phyloP scores from a whole-genome alignment of 1,140 invertebrate species.

The Drosophila littoralis region DNA sequence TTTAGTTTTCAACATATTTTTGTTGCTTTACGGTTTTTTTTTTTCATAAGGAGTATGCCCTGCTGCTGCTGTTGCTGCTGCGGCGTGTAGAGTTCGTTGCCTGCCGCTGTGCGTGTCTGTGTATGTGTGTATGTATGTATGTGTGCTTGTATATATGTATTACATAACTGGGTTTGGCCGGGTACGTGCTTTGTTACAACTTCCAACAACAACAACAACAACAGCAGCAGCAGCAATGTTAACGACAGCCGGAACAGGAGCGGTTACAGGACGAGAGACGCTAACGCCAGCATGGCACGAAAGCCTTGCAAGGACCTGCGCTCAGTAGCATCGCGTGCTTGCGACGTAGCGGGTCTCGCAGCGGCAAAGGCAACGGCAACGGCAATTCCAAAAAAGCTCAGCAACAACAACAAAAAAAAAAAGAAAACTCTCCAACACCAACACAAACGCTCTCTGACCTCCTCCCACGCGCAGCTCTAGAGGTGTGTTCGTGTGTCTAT shows the following conservation, averaged over 20 bases:
- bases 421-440: slow-evolving; percentile 27
- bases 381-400: slow-evolving; percentile 36
- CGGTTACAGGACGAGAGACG: slow-evolving; percentile 31
- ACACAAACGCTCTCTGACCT: not conserved
- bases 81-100: slow-evolving; percentile 36
- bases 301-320: slow-evolving; percentile 60
- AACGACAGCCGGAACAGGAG: slow-evolving; percentile 2
- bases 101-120: slow-evolving; percentile 21
- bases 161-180: slow-evolving; percentile 75
- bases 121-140: slow-evolving; percentile 11
- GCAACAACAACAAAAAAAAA: not conserved
- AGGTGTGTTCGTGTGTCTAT: slow-evolving; percentile 32
- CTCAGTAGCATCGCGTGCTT: slow-evolving; percentile 78
- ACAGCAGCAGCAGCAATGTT: not conserved
- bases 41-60: slow-evolving; percentile 37
- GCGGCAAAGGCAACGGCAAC: slow-evolving; percentile 18
- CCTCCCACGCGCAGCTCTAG: slow-evolving; percentile 28
- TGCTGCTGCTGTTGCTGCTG: slow-evolving; percentile 20
- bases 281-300: slow-evolving; percentile 45
- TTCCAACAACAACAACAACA: slow-evolving; percentile 26
- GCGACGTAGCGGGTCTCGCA: slow-evolving; percentile 65
- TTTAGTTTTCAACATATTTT: slow-evolving; percentile 46
- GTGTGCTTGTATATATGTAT: slow-evolving; percentile 46
- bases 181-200: slow-evolving; percentile 67
- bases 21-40: slow-evolving; percentile 38